phyloP scores from a whole-genome alignment of 2,113 vertebrate species.

The Dasyprocta punctata region DNA sequence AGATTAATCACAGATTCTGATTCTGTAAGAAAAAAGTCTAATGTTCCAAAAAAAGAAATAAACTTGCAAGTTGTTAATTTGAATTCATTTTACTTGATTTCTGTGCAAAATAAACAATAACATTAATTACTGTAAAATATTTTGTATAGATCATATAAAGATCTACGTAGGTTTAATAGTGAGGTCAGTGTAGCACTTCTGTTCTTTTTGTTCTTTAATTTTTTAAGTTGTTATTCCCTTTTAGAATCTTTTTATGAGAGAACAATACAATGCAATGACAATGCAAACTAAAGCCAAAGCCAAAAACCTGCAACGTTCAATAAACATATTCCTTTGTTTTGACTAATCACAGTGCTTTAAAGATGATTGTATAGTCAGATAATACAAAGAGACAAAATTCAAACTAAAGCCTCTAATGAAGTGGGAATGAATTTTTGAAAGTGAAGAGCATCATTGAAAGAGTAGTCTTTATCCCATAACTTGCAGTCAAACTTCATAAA shows the following conservation, averaged over 20 bases:
- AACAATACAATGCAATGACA: constrained; percentile 73
- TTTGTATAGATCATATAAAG: constrained; percentile 10
- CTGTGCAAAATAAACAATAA: background rate
- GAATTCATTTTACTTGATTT: constrained; percentile 70
- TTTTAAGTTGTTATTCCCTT: background rate
- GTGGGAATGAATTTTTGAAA: constrained; percentile 41
- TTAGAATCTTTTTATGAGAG: background rate
- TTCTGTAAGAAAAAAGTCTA: background rate
- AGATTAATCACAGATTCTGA: background rate
- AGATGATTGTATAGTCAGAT: constrained; percentile 61
- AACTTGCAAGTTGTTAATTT: background rate
- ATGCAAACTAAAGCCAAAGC: constrained; percentile 65
- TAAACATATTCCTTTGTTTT: background rate
- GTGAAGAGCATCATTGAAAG: constrained; percentile 13
- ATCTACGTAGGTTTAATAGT: constrained; percentile 68
- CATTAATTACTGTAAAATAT: constrained; percentile 63
- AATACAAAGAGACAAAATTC: constrained; percentile 61
- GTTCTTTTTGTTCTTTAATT: background rate
- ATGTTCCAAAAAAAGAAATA: background rate
- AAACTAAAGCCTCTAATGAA: constrained; percentile 61
- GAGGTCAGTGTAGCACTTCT: constrained; percentile 53
- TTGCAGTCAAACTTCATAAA: background rate
- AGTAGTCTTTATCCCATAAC: constrained; percentile 68
- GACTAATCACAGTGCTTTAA: constrained; percentile 53
- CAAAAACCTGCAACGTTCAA: background rate